Conservation (phyloP, 2,797 vertebrate species). For the Sebastes wilsoni region DNA sequence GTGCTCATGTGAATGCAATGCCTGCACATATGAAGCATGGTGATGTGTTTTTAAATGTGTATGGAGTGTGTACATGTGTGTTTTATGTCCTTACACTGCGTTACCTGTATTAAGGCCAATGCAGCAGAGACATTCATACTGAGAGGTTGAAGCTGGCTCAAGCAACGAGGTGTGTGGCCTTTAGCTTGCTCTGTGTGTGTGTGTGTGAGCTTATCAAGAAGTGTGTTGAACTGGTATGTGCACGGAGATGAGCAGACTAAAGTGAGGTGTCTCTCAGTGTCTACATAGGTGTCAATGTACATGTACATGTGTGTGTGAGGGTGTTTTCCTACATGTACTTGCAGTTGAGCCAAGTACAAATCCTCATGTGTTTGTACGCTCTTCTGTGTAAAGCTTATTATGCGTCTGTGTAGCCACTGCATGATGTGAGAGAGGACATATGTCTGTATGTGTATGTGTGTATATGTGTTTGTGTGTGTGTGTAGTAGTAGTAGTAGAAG, state of each 20-base stretch:
- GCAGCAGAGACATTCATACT: slow-evolving; percentile 68
- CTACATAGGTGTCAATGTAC: slow-evolving; percentile 36
- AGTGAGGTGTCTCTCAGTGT: slow-evolving; percentile 57
- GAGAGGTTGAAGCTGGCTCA: slow-evolving; percentile 61
- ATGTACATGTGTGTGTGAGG: slow-evolving; percentile 16
- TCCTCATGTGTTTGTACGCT: slow-evolving; percentile 44
- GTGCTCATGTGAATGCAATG: slow-evolving; percentile 51
- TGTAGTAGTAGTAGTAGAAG: slow-evolving; percentile 77
- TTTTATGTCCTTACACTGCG: slow-evolving; percentile 46
- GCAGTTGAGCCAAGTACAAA: slow-evolving; percentile 40
- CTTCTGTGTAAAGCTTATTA: slow-evolving; percentile 60
- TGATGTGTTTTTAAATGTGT: slow-evolving; percentile 18
- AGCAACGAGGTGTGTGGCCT: slow-evolving; percentile 43
- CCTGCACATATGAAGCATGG: slow-evolving; percentile 47
- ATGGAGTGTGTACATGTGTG: background rate
- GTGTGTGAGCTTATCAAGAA: slow-evolving; percentile 58
- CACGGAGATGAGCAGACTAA: slow-evolving; percentile 57
- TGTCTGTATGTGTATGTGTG: slow-evolving; percentile 28
- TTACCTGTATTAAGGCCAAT: slow-evolving; percentile 46
- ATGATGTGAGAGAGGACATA: slow-evolving; percentile 47
- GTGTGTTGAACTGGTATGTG: slow-evolving; percentile 68
- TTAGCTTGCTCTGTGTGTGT: slow-evolving; percentile 23
- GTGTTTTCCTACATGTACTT: slow-evolving; percentile 34
- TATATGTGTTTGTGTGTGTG: slow-evolving; percentile 43
- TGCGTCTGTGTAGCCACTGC: slow-evolving; percentile 49